Evolutionary conservation across 2,113 vertebrate genomes (phyloP), one percentile per base, ranked within the genome.

Genomic region (Thamnophis sirtalis): DNA sequence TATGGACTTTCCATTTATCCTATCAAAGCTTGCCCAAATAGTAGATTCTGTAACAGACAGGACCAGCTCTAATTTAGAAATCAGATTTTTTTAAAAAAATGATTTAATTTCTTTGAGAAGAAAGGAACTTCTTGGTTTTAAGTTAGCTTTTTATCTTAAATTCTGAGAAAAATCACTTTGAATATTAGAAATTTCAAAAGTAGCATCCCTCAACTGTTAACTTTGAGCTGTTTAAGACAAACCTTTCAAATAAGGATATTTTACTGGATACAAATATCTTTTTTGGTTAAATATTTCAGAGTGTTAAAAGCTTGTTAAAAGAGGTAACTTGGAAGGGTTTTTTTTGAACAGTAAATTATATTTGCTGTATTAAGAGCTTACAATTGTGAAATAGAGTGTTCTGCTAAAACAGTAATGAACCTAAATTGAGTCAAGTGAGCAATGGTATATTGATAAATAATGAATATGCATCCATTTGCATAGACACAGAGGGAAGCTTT

Each of bases 401-500:
- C 28, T 63, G 33, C 68, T 43, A 84, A 49, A 54, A 43, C 38
- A 91, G 43, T 22, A n/a, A 68, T 2, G n/a, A 24, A 54, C 24
- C 22, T 28, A 68, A 24, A n/a, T 43, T 80, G 11, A 54, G 15
- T 73, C 21, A 87, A 87, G 5, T 68, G 58, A 58, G 11, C 13
- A 54, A 73, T 26, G 68, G 10, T 51, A 22, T 53, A 60, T 87
- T 24, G 73, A 9, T 55, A 60, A 73, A 53, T 58, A 86, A 9
- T 56, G 60, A 68, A 50, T 17, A 56, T 90, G 24, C 22, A 56
- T 21, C 6, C 24, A 87, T n/a, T 51, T 11, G n/a, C 55, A 50
- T 51, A 60, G 43, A 86, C 55, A 91, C 33, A 50, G 26, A 11
- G 24, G 43, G 24, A 86, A 86, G 54, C 10, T 95, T 95, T 94